These are phyloP conservation scores for Caradrina kadenii DNA, from an alignment of 2,888 invertebrate genomes.

Conservation along the genomic window DNA sequence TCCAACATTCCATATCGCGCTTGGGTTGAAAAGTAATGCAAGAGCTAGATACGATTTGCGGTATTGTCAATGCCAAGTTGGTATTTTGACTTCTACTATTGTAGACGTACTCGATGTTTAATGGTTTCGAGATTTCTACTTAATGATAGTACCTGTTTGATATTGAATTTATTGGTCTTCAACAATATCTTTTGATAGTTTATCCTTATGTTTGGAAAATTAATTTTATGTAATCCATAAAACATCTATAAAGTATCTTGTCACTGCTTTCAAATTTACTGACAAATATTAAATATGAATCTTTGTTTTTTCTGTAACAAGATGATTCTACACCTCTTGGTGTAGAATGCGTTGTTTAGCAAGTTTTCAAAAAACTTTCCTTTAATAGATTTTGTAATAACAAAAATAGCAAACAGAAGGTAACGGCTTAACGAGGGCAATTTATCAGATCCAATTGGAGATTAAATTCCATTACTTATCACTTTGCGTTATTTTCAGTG, in stretches of 20 bases:
- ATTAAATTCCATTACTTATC: constrained; percentile 66
- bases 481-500: constrained; percentile 58
- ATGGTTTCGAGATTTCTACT: constrained; percentile 12
- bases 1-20: constrained; percentile 43
- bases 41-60: constrained; percentile 47
- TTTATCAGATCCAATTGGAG: constrained; percentile 65
- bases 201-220: neutral
- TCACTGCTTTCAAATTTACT: neutral
- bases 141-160: neutral
- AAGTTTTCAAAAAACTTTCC: constrained; percentile 47
- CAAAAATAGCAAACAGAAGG: constrained; percentile 57
- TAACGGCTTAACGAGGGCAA: constrained; percentile 63
- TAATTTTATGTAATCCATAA: neutral
- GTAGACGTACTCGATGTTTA: constrained; percentile 1
- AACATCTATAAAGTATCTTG: neutral
- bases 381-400: constrained; percentile 45
- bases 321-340: constrained; percentile 8
- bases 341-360: constrained; percentile 12
- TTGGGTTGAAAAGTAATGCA: constrained; percentile 30
- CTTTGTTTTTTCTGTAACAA: constrained; percentile 11
- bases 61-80: constrained; percentile 48
- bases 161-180: neutral
- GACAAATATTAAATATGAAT: constrained; percentile 16
- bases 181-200: neutral
- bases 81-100: constrained; percentile 34